These are phyloP conservation scores for Eupithecia vulgata DNA, from an alignment of 2,888 invertebrate genomes.

Conservation along the genomic window DNA sequence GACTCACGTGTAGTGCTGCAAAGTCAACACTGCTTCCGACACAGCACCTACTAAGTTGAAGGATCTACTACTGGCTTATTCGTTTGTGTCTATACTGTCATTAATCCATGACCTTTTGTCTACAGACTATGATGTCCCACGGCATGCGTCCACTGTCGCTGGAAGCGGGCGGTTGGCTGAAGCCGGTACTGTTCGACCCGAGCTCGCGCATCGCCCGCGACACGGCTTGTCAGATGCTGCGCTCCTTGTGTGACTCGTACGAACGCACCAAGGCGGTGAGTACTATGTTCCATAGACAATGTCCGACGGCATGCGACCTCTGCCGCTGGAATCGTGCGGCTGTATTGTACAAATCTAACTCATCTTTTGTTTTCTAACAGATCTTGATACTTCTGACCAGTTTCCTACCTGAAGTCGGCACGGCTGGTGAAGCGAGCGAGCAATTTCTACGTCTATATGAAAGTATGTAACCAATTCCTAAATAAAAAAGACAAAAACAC, in stretches of 20 bases:
- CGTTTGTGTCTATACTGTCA: background rate
- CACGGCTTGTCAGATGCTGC: constrained; percentile 94
- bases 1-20: no score
- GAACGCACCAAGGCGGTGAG: constrained; percentile 78
- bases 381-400: constrained; percentile 94
- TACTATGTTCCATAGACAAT: constrained; percentile 58
- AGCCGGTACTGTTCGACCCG: constrained; percentile 95
- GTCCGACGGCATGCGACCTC: constrained; percentile 80
- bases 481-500: no score
- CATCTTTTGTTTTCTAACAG: constrained; percentile 57
- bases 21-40: no score
- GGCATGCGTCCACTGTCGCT: constrained; percentile 85
- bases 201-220: constrained; percentile 95
- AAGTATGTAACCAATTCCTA: constrained; percentile 66
- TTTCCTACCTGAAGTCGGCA: constrained; percentile 93
- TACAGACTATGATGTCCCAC: constrained; percentile 72
- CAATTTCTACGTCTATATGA: constrained; percentile 96
- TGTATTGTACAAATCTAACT: constrained; percentile 74
- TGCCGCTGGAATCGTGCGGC: constrained; percentile 87
- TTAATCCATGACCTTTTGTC: constrained; percentile 5
- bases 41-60: no score
- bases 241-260: constrained; percentile 88
- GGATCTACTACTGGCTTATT: background rate
- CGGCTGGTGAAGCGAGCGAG: constrained; percentile 95
- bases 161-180: constrained; percentile 92